A percentile compares a stretch with the other conserved stretches of the same genome.
These are phyloP conservation scores for Eulimnadia texana DNA, from an alignment of 1,140 invertebrate species.

Conservation along the genomic window DNA sequence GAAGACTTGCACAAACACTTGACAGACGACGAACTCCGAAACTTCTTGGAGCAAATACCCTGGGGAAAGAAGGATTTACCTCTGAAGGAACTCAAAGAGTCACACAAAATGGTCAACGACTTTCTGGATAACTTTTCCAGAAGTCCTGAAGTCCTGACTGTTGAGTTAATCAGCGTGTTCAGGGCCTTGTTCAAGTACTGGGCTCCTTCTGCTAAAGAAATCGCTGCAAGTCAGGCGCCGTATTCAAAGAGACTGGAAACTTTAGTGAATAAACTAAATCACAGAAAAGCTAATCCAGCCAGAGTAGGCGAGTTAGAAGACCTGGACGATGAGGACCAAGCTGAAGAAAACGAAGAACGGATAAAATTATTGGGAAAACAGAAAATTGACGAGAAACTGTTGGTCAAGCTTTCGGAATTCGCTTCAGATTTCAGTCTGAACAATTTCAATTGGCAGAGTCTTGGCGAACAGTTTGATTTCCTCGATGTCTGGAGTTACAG, in stretches of 20 bases:
- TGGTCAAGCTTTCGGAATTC: neutral
- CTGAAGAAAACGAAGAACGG: slow-evolving; percentile 5
- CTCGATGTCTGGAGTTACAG: neutral
- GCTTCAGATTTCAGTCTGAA: neutral
- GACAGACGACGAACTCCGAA: neutral
- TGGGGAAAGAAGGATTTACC: neutral
- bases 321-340: neutral
- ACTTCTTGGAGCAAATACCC: neutral
- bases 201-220: neutral
- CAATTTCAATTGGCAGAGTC: neutral
- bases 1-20: neutral
- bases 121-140: neutral
- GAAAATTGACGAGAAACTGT: slow-evolving; percentile 1
- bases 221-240: neutral
- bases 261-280: neutral
- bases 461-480: neutral
- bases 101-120: neutral
- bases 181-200: neutral
- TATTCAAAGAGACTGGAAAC: neutral
- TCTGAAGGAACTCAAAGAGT: too few species aligned
- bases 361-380: neutral
- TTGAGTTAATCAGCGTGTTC: neutral
- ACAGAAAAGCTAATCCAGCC: neutral
- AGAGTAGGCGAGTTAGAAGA: neutral
- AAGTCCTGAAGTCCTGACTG: neutral